Conservation (phyloP, 2,797 vertebrate genomes). For the Microcaecilia unicolor region DNA sequence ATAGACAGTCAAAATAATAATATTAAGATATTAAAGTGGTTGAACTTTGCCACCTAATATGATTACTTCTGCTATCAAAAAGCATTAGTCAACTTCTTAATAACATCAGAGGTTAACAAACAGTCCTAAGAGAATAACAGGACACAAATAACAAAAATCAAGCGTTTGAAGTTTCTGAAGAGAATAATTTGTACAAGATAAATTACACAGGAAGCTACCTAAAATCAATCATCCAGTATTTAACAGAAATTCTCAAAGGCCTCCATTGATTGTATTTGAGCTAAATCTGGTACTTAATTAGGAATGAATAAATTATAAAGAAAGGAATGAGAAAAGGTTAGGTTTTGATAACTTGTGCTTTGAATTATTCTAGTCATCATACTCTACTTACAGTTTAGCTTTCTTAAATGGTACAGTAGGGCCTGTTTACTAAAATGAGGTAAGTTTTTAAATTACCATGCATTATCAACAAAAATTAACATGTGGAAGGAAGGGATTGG, state of each 20-base stretch:
- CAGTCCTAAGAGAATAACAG: not conserved
- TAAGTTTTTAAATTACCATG: too few species aligned
- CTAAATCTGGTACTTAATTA: not conserved
- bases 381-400: too few species aligned
- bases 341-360: not conserved
- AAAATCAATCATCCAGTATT: conserved; percentile 9
- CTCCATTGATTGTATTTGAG: conserved; percentile 2
- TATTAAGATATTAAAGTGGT: not conserved
- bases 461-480: too few species aligned
- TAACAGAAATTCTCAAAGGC: not conserved
- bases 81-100: not conserved
- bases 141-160: not conserved
- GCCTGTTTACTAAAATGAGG: too few species aligned
- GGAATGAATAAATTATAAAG: not conserved
- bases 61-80: not conserved
- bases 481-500: too few species aligned
- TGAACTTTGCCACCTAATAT: not conserved
- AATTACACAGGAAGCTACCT: not conserved
- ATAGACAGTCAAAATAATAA: not conserved
- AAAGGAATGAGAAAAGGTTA: not conserved
- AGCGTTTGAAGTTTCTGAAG: not conserved
- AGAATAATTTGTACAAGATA: not conserved
- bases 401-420: too few species aligned
- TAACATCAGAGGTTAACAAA: too few species aligned
- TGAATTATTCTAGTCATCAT: not conserved